phyloP scores from a whole-genome alignment of 1,140 invertebrate genomes.

The Pinna nobilis region DNA sequence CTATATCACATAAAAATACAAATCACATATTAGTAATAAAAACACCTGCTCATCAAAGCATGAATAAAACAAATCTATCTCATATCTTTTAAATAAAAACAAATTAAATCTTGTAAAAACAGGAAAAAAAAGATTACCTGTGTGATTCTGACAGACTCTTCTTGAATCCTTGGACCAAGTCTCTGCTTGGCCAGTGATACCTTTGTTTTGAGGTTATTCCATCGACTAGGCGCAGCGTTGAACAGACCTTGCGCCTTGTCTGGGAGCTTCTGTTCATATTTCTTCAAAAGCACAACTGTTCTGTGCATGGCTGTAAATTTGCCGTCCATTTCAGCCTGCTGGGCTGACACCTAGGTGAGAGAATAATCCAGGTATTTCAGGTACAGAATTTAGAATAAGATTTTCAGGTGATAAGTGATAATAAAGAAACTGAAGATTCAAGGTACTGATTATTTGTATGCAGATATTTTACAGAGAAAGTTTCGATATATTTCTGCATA shows the following conservation, averaged over 20 bases:
- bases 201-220: constrained; percentile 74
- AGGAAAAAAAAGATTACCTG: constrained; percentile 48
- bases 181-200: constrained; percentile 74
- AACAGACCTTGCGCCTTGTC: constrained; percentile 68
- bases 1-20: not conserved
- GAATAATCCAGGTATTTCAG: not conserved
- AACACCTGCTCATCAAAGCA: not conserved
- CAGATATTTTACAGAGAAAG: not conserved
- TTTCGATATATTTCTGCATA: not conserved
- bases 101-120: too few relatives aligned
- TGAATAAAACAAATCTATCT: not conserved
- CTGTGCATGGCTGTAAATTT: constrained; percentile 73
- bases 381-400: not conserved
- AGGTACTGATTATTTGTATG: too few relatives aligned
- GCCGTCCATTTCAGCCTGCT: constrained; percentile 73
- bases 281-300: constrained; percentile 71
- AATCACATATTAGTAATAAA: not conserved
- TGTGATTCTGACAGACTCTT: constrained; percentile 73
- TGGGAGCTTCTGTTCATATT: constrained; percentile 71
- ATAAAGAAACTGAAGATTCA: too few relatives aligned
- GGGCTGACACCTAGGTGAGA: constrained; percentile 68
- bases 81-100: not conserved
- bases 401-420: not conserved
- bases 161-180: constrained; percentile 73
- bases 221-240: constrained; percentile 68